phyloP scores from a whole-genome alignment of 2,797 vertebrate genomes.

The Chaetodon trifasciatus region DNA sequence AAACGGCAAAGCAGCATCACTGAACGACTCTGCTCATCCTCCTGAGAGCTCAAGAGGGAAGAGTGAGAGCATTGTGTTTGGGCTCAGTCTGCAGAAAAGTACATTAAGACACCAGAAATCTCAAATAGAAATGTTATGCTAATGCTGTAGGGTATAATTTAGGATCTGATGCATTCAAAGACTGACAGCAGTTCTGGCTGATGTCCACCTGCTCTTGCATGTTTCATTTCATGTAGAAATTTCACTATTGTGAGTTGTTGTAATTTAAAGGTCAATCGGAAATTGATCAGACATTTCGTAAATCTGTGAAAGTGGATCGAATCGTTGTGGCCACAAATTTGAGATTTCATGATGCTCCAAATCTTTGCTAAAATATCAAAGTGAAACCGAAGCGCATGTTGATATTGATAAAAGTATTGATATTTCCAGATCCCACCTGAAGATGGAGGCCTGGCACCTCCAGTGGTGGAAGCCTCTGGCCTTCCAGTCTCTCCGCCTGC shows the following conservation, averaged over 20 bases:
- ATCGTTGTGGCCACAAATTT: neutral
- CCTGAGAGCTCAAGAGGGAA: neutral
- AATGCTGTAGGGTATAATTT: no score
- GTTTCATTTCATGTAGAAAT: no score
- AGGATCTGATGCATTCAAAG: no score
- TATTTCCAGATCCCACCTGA: conserved; percentile 60
- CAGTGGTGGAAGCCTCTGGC: conserved; percentile 38
- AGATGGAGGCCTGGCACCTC: conserved; percentile 25
- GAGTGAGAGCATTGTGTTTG: neutral
- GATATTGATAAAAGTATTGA: neutral
- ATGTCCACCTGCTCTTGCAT: no score
- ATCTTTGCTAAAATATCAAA: neutral
- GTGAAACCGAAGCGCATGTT: neutral
- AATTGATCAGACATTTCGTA: no score
- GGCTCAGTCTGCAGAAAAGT: no score
- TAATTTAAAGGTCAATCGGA: no score
- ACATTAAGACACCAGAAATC: no score
- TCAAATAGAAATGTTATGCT: no score
- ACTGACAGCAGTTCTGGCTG: no score
- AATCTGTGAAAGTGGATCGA: neutral
- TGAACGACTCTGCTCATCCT: neutral
- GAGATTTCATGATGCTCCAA: neutral
- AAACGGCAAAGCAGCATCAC: neutral
- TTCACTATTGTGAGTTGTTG: no score
- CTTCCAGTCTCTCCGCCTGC: conserved; percentile 36